Base-by-base conservation (phyloP, 2,113 vertebrate genomes). In the Lophius piscatorius region DNA sequence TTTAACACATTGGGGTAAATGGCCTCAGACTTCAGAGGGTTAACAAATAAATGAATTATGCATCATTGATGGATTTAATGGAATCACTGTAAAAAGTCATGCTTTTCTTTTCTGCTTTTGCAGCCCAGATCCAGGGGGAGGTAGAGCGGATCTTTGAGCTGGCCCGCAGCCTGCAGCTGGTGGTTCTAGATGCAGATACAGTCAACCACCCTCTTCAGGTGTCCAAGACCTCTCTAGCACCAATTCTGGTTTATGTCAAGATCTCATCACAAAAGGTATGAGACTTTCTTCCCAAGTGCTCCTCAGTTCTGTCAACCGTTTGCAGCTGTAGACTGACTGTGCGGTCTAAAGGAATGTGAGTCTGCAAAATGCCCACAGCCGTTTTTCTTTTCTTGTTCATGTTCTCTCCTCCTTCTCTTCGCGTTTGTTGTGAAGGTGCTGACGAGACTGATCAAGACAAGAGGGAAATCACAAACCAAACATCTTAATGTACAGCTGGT, bases 401-500 rank as follows among this genome's bases (percentile, higher is more conserved):
- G 22, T 14, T 24, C 8, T 7, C 3, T 40, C 17, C 11, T 57
- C 12, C 11, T 8, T 17, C 18, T 40, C 16, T 46, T 33, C 45
- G 17, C 11, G 18, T 10, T 6, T 49, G 4, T 1, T 44, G 63
- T 85, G 36, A 49, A 99, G 97, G 97, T 99, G 84, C 93, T 99
- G 86, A 95, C 98, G 56, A 93, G 95, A 80, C 80, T 99, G 86
- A 99, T 99, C 90, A 98, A 98, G 89, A 98, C 97, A 16, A 92
- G 97, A 88, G 97, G 97, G 54, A 99, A 99, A 85, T 98, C 96
- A 84, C 97, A 98, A 85, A 96, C 96, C 70, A 99, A 99, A 82
- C 97, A 99, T 85, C 94, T 99, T 63, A 98, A 98, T 46, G 96
- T 99, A 80, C 97, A 99, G 89, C 92, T 98, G 92, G 97, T 98